These are phyloP conservation scores for Heterodera carotae DNA, from an alignment of 1,140 invertebrate genomes.

Conservation along the genomic window DNA sequence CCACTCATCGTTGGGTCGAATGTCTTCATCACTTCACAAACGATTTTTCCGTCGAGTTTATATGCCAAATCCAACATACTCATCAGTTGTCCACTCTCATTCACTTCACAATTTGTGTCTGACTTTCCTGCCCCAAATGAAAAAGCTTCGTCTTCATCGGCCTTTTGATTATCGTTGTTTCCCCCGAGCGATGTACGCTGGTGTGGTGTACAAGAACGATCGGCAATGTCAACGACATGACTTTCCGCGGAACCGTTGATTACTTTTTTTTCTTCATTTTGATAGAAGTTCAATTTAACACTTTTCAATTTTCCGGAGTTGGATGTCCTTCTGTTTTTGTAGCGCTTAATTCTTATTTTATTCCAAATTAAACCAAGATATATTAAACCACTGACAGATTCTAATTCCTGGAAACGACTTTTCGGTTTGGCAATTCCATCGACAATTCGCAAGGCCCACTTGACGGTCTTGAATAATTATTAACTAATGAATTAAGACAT, in stretches of 20 bases:
- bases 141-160: neutral
- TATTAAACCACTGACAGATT: neutral
- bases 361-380: neutral
- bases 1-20: neutral
- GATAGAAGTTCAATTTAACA: neutral
- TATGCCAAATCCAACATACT: neutral
- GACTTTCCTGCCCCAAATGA: neutral
- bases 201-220: neutral
- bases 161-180: neutral
- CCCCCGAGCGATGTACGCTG: neutral
- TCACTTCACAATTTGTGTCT: neutral
- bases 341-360: neutral
- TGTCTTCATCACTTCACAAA: neutral
- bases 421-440: neutral
- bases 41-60: neutral
- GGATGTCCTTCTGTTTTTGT: neutral
- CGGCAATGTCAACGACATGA: neutral
- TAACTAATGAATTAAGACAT: too few species aligned
- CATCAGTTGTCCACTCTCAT: neutral
- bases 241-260: neutral
- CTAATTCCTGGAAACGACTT: neutral
- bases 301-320: neutral
- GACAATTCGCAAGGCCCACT: neutral
- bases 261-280: neutral
- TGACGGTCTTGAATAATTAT: neutral